phyloP scores from a whole-genome alignment of 2,113 vertebrate genomes.

The Larimichthys crocea region DNA sequence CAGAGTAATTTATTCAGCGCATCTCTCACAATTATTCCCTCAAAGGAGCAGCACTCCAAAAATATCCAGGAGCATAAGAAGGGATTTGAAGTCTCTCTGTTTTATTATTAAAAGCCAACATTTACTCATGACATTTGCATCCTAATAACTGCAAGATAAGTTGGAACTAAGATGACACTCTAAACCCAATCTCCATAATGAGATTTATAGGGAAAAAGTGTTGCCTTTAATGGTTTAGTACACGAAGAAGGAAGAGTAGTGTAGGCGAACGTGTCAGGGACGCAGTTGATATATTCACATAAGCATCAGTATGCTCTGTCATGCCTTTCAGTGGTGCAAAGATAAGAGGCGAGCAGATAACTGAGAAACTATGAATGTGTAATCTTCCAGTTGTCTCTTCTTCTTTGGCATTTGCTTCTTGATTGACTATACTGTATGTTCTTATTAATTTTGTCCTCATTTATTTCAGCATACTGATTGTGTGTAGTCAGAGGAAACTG shows the following conservation, averaged over 20 bases:
- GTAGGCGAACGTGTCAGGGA: conserved; percentile 67
- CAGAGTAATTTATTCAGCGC: conserved; percentile 66
- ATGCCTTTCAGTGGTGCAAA: conserved; percentile 51
- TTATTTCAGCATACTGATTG: conserved; percentile 53
- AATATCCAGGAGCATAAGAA: conserved; percentile 71
- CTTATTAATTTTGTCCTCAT: conserved; percentile 48
- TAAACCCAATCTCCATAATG: conserved; percentile 71
- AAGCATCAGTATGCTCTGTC: conserved; percentile 67
- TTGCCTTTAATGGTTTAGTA: conserved; percentile 68
- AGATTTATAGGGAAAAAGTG: conserved; percentile 67
- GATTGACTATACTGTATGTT: conserved; percentile 56
- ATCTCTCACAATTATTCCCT: conserved; percentile 68
- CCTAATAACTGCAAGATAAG: conserved; percentile 73
- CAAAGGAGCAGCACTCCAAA: conserved; percentile 67
- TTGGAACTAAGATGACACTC: conserved; percentile 70
- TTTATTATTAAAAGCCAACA: conserved; percentile 81
- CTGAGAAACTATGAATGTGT: conserved; percentile 54
- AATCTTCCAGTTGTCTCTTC: conserved; percentile 64
- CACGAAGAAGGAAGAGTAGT: conserved; percentile 51
- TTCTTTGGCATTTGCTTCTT: conserved; percentile 42
- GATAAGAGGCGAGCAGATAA: conserved; percentile 61
- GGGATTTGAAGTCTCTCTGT: conserved; percentile 70
- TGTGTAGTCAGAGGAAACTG: conserved; percentile 43
- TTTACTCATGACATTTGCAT: conserved; percentile 76
- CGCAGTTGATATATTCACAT: conserved; percentile 65